Evolutionary conservation across 2,888 invertebrate genomes (phyloP).

Genomic region (Diaphora mendica): DNA sequence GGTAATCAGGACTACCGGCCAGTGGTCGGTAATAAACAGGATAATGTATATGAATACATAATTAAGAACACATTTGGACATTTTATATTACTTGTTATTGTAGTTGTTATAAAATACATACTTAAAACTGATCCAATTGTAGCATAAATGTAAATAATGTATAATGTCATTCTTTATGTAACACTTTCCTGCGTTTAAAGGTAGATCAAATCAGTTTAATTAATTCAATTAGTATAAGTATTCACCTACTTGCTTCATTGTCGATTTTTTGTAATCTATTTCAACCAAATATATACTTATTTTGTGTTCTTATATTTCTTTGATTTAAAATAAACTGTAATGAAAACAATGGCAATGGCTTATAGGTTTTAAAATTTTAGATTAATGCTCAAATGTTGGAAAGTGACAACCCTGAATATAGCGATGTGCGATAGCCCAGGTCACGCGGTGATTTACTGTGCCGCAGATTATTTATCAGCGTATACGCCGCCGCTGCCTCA

Average conservation of each 20-base stretch:
- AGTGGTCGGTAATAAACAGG: not conserved
- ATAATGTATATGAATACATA: too few relatives aligned
- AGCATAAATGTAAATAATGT: not conserved
- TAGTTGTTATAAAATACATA: too few relatives aligned
- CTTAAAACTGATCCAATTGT: not conserved
- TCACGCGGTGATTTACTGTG: slow-evolving; percentile 70
- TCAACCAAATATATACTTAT: not conserved
- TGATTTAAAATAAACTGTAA: too few relatives aligned
- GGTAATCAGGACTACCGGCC: not conserved
- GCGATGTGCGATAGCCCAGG: slow-evolving; percentile 64
- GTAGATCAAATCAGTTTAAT: too few relatives aligned
- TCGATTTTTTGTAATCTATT: not conserved
- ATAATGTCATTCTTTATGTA: too few relatives aligned
- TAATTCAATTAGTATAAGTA: not conserved
- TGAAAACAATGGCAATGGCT: not conserved
- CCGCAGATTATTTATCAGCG: slow-evolving; percentile 63
- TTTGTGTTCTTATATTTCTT: not conserved
- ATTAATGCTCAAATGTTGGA: not conserved
- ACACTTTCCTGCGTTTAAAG: too few relatives aligned
- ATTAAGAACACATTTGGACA: too few relatives aligned
- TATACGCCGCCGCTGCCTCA: slow-evolving; percentile 45
- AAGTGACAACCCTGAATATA: slow-evolving; percentile 49
- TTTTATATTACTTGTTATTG: too few relatives aligned
- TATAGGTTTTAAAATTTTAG: not conserved
- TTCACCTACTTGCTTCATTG: not conserved